These are phyloP conservation scores for Neelides folsomi DNA, from an alignment of 2,888 invertebrate species.

Conservation along the genomic window DNA sequence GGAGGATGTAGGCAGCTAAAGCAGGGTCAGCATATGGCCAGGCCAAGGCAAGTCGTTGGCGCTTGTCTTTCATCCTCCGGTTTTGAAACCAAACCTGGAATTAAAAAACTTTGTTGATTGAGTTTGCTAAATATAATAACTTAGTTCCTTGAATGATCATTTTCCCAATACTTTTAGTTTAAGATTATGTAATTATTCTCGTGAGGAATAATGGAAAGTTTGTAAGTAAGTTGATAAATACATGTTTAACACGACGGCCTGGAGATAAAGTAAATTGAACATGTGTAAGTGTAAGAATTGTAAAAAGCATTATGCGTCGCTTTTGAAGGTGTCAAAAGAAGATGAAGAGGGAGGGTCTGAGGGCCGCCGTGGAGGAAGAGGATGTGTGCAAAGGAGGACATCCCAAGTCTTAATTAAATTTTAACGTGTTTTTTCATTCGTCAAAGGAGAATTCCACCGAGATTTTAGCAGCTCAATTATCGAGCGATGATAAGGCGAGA, in stretches of 20 bases:
- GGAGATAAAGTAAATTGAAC: neutral
- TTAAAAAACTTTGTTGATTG: conserved; percentile 26
- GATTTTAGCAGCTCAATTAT: conserved; percentile 33
- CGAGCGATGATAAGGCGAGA: conserved; percentile 32
- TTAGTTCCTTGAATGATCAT: neutral
- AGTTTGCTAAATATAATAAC: too few species aligned
- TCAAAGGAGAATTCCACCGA: conserved; percentile 24
- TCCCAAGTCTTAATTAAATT: conserved; percentile 30
- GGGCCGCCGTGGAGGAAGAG: conserved; percentile 1
- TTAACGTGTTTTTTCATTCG: conserved; percentile 31
- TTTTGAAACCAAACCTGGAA: conserved; percentile 94
- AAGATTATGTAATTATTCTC: too few species aligned
- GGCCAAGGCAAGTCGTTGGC: conserved; percentile 81
- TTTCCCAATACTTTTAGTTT: neutral
- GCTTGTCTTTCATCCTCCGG: conserved; percentile 91
- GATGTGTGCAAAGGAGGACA: conserved; percentile 9
- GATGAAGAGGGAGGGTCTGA: neutral
- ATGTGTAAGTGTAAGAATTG: neutral
- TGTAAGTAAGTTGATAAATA: too few species aligned
- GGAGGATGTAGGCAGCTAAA: conserved; percentile 79
- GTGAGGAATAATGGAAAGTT: too few species aligned
- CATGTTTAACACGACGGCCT: too few species aligned
- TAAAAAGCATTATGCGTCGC: neutral
- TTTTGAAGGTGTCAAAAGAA: neutral
- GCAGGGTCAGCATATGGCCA: conserved; percentile 95